Conservation (phyloP, 64 coral and sea anemone species). For the Actinia equina region DNA sequence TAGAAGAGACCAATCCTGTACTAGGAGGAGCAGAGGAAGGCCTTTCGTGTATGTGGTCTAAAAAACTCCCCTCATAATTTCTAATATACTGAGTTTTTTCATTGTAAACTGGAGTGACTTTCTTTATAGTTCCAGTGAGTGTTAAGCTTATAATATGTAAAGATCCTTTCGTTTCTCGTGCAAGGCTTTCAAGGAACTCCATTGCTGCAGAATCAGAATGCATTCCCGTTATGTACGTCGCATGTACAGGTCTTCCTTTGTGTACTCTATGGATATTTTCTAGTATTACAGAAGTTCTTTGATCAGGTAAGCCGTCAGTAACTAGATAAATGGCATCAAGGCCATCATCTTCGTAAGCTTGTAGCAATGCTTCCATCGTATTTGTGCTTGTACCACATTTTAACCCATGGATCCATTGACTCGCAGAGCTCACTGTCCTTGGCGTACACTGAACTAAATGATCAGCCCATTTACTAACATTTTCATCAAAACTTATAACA, state of each 20-base stretch:
- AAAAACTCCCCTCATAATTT: conserved; percentile 31
- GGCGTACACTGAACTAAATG: conserved; percentile 67
- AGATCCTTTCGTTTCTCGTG: conserved; percentile 82
- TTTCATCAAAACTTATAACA: conserved; percentile 75
- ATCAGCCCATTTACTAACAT: conserved; percentile 72
- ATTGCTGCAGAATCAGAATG: conserved; percentile 70
- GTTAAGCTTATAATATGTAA: conserved; percentile 79
- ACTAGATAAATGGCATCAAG: conserved; percentile 88
- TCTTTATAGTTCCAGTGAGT: conserved; percentile 68
- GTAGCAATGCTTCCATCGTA: conserved; percentile 82
- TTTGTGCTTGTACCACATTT: conserved; percentile 82
- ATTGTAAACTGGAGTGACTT: conserved; percentile 72
- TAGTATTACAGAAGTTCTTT: conserved; percentile 75
- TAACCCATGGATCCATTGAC: conserved; percentile 75
- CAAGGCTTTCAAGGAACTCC: conserved; percentile 82
- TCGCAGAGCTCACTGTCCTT: conserved; percentile 67
- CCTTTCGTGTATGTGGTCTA: not conserved
- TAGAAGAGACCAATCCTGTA: conserved; percentile 66
- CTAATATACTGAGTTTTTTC: conserved; percentile 63
- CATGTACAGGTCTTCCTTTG: conserved; percentile 81
- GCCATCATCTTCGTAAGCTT: conserved; percentile 81
- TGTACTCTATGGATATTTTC: conserved; percentile 73
- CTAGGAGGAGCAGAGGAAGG: conserved; percentile 60
- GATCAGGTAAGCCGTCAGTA: conserved; percentile 91
- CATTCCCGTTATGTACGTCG: conserved; percentile 81